These are phyloP conservation scores for Hyalella azteca DNA, from an alignment of 2,888 invertebrate genomes.

Conservation along the genomic window DNA sequence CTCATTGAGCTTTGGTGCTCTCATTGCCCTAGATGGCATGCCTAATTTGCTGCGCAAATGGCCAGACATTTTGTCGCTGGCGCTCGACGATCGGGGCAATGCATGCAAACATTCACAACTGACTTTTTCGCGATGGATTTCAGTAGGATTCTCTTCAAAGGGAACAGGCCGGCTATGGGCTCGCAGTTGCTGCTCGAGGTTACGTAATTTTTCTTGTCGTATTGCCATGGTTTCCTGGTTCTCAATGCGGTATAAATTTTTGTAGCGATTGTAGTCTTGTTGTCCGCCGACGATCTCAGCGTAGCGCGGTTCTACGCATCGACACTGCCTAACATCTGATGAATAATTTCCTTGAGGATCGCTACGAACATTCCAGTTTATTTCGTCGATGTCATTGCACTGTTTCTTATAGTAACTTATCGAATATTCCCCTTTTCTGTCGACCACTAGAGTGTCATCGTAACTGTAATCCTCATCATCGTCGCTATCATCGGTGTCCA, in stretches of 20 bases:
- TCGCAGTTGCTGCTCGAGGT: constrained; percentile 17
- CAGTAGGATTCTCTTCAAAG: neutral
- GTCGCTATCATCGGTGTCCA: constrained; percentile 20
- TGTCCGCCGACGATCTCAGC: neutral
- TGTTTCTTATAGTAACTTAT: constrained; percentile 28
- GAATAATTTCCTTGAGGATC: neutral
- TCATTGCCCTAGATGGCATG: constrained; percentile 9
- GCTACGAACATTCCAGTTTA: neutral
- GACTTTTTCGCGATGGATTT: neutral
- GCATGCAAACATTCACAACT: neutral
- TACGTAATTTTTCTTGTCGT: constrained; percentile 5
- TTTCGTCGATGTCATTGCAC: constrained; percentile 14
- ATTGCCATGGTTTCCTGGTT: constrained; percentile 12
- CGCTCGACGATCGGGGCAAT: neutral
- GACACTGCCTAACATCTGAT: neutral
- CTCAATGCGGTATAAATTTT: neutral
- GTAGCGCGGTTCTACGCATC: neutral
- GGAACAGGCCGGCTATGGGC: neutral
- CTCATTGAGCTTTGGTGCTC: constrained; percentile 1
- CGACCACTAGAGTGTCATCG: constrained; percentile 10
- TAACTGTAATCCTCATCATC: constrained; percentile 15
- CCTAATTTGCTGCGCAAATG: neutral
- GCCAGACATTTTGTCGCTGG: neutral
- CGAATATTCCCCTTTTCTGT: constrained; percentile 28
- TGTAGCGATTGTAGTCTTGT: neutral